Evolutionary conservation across 2,888 invertebrate genomes (phyloP).

Genomic region (Scaptomyza parva): DNA sequence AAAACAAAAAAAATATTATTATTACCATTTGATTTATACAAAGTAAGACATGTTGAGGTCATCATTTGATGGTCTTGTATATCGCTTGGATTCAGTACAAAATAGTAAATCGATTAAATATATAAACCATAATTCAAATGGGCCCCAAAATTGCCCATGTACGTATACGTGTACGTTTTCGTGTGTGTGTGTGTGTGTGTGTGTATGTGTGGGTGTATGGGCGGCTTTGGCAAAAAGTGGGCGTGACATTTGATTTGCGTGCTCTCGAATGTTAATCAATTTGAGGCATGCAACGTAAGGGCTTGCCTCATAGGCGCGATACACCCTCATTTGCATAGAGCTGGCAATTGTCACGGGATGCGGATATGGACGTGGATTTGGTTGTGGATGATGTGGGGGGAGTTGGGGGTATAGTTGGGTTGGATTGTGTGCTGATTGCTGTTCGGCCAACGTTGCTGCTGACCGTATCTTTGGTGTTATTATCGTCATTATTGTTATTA

Average conservation of each 20-base stretch:
- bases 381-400: background rate
- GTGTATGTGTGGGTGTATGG: slow-evolving; percentile 12
- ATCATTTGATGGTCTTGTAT: slow-evolving; percentile 10
- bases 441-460: slow-evolving; percentile 1
- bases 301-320: slow-evolving; percentile 70
- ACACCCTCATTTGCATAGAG: slow-evolving; percentile 78
- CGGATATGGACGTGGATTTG: background rate
- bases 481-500: background rate
- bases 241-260: slow-evolving; percentile 5
- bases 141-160: slow-evolving; percentile 4
- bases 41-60: slow-evolving; percentile 19
- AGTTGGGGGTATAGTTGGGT: too few relatives aligned
- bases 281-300: slow-evolving; percentile 7
- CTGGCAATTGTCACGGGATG: slow-evolving; percentile 43
- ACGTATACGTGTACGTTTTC: too few relatives aligned
- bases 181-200: slow-evolving; percentile 3
- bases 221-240: slow-evolving; percentile 10
- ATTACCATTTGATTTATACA: slow-evolving; percentile 11
- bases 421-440: background rate
- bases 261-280: slow-evolving; percentile 6
- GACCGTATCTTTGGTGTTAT: slow-evolving; percentile 43
- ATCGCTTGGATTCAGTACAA: slow-evolving; percentile 31
- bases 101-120: slow-evolving; percentile 15
- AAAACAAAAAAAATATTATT: slow-evolving; percentile 11
- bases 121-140: slow-evolving; percentile 23